Conservation (phyloP, 2,888 invertebrate species). For the Pachydiplax longipennis region DNA sequence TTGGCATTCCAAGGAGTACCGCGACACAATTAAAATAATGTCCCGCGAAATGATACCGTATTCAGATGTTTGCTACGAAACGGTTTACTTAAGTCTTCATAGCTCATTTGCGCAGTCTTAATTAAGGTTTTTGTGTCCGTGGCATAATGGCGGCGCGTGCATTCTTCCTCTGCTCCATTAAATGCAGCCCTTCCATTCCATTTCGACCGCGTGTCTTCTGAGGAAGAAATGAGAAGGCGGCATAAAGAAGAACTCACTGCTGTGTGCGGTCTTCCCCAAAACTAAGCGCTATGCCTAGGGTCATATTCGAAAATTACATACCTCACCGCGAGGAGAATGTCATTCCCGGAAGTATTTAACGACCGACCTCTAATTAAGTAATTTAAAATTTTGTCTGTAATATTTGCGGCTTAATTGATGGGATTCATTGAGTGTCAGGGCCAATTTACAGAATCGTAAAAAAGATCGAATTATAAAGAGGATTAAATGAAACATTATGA, state of each 20-base stretch:
- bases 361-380: no score
- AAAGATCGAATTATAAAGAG: no score
- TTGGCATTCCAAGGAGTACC: background rate
- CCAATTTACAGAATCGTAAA: no score
- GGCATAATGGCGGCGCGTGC: background rate
- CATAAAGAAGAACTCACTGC: background rate
- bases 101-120: background rate
- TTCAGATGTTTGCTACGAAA: background rate
- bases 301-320: background rate
- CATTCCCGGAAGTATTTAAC: no score
- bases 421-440: no score
- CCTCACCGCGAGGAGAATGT: no score
- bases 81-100: background rate
- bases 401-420: no score
- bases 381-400: no score
- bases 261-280: background rate
- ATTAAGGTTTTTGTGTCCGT: background rate
- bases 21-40: background rate
- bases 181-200: background rate
- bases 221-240: no score
- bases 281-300: background rate
- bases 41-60: background rate
- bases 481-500: no score
- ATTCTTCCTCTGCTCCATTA: background rate
- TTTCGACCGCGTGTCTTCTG: background rate